Base-by-base conservation (phyloP, 2,888 invertebrate genomes). In the Calameuta pallipes region DNA sequence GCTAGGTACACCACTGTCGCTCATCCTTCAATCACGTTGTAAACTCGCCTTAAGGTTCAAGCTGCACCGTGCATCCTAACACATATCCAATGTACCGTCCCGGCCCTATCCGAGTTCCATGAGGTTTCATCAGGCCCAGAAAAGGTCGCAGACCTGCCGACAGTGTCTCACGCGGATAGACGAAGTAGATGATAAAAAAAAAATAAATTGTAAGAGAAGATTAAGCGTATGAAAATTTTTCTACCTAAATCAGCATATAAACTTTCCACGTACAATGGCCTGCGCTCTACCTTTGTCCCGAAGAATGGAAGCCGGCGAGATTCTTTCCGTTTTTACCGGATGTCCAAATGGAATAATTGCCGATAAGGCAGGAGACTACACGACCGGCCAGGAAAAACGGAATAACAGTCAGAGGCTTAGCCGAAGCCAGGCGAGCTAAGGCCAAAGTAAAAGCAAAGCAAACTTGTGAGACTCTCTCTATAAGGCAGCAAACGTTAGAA, bases 401-500 rank as follows among this genome's bases (percentile, higher is more conserved):
- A 71, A 71, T 71, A 71, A 71, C 34, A 71, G 71, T 56, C 23
- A 9, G 56, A 9, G 56, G 0, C 56, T 56, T 0, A 23, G 56
- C 56, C 23, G 4, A 56, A 23, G 56, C 15, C 56, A 2, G 23
- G 6, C 23, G 23, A 0, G 36, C 12, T 23, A 9, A 56, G 56
- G 23, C 56, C 56, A 56, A 56, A 56, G 56, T 34, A 34, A 71
- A 71, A 34, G 33, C 71, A 71, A 76, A n/a, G 76, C 34, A 75
- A 75, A 77, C 36, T 36, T 12, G 56, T 13, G 34, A 73, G 75
- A 56, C 23, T 68, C 33, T 41, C 75, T 71, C 41, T 79, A 79
- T 75, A 77, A 77, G 77, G 77, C 30, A 23, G 74, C 33, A 33
- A 37, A 74, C 78, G 76, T n/a, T n/a, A 33, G 70, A 77, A 12